Conservation (phyloP, 1,140 invertebrate genomes). For the Brachionus rotundiformis region DNA sequence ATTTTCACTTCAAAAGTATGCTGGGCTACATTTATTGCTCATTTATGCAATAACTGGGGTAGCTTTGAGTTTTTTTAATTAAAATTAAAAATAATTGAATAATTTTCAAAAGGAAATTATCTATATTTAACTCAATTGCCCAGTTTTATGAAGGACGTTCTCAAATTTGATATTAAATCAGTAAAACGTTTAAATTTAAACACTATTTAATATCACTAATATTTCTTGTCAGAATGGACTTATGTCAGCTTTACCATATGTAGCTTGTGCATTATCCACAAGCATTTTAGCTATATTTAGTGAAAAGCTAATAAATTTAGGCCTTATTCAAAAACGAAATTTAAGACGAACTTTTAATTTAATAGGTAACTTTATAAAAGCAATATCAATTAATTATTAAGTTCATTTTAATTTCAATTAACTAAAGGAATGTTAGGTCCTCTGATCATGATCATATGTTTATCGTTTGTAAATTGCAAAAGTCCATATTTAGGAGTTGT, state of each 20-base stretch:
- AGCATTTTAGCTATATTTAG: neutral
- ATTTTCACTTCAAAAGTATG: slow-evolving; percentile 80
- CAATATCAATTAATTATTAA: neutral
- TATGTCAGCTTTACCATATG: slow-evolving; percentile 33
- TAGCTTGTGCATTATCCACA: neutral
- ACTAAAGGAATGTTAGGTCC: slow-evolving; percentile 18
- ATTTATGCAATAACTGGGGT: slow-evolving; percentile 86
- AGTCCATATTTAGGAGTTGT: neutral
- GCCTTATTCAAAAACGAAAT: neutral
- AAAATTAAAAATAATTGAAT: neutral
- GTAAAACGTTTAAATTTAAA: slow-evolving; percentile 54
- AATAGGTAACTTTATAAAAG: neutral
- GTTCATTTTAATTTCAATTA: neutral
- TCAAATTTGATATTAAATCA: slow-evolving; percentile 61
- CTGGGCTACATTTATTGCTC: slow-evolving; percentile 88
- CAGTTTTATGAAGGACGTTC: slow-evolving; percentile 63
- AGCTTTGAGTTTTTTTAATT: slow-evolving; percentile 35
- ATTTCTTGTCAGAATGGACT: slow-evolving; percentile 13
- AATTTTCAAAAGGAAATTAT: slow-evolving; percentile 71
- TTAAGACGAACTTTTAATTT: slow-evolving; percentile 22
- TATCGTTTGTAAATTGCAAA: slow-evolving; percentile 17
- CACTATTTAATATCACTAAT: neutral
- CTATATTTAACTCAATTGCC: slow-evolving; percentile 70
- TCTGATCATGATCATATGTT: neutral
- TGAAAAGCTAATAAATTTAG: neutral